A percentile compares a stretch with the other conserved stretches of the same genome.
phyloP scores from a whole-genome alignment of 2,888 invertebrate genomes.

The Lobophora halterata region DNA sequence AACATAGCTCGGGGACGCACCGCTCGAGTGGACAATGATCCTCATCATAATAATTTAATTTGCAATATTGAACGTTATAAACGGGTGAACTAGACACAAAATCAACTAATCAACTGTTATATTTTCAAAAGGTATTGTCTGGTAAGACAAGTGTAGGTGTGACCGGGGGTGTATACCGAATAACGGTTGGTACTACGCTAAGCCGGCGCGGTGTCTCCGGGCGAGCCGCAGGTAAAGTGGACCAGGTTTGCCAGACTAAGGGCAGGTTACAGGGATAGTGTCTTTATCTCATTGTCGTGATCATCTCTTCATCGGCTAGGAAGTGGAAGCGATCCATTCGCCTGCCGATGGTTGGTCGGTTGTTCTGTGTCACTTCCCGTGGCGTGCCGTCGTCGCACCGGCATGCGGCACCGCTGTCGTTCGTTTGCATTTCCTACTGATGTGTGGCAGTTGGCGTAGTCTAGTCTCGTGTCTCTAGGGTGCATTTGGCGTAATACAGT shows the following conservation, averaged over 20 bases:
- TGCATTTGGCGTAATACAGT: slow-evolving; percentile 67
- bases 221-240: slow-evolving; percentile 73
- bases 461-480: slow-evolving; percentile 67
- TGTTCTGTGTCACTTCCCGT: slow-evolving; percentile 29
- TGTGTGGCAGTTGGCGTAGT: slow-evolving; percentile 75
- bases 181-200: slow-evolving; percentile 72
- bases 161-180: slow-evolving; percentile 71
- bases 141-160: slow-evolving; percentile 79
- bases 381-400: slow-evolving; percentile 39
- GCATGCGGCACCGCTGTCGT: slow-evolving; percentile 42
- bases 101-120: slow-evolving; percentile 80
- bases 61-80: slow-evolving; percentile 49
- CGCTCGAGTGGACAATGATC: slow-evolving; percentile 66
- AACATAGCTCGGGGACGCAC: slow-evolving; percentile 59
- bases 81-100: slow-evolving; percentile 70
- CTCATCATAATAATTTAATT: slow-evolving; percentile 60
- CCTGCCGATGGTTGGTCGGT: slow-evolving; percentile 35
- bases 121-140: slow-evolving; percentile 81
- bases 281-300: slow-evolving; percentile 65
- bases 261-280: slow-evolving; percentile 67
- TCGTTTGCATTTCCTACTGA: slow-evolving; percentile 79
- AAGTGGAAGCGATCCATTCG: slow-evolving; percentile 70
- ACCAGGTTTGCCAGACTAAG: slow-evolving; percentile 67
- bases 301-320: slow-evolving; percentile 72
- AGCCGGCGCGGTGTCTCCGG: slow-evolving; percentile 61